Evolutionary conservation across 2,888 invertebrate species (phyloP).

Genomic region (Chelonus formosanus): DNA sequence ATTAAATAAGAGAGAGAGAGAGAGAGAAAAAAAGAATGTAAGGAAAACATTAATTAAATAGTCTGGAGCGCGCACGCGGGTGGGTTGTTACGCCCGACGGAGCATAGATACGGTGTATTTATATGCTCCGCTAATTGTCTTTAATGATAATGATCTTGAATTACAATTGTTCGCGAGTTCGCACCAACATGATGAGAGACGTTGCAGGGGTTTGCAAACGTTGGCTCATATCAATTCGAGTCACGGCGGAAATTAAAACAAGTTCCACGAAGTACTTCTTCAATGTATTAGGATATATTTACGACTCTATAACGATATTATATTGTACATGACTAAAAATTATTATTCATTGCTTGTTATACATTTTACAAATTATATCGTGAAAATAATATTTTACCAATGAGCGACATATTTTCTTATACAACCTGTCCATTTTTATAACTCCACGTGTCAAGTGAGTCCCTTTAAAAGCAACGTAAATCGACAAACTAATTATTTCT

Average conservation of each 20-base stretch:
- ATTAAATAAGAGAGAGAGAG: neutral
- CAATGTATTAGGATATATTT: conserved; percentile 3
- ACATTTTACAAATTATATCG: conserved; percentile 15
- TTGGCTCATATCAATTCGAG: conserved; percentile 32
- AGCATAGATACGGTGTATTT: conserved; percentile 62
- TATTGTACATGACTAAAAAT: conserved; percentile 11
- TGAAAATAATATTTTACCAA: conserved; percentile 5
- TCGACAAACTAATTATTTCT: too few species aligned
- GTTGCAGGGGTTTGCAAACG: conserved; percentile 24
- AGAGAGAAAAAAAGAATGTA: conserved; percentile 19
- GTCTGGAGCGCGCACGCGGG: conserved; percentile 35
- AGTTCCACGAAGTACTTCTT: conserved; percentile 26
- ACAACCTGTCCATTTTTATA: too few species aligned
- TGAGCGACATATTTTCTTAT: neutral
- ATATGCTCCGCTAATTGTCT: conserved; percentile 64
- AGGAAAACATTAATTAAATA: conserved; percentile 38
- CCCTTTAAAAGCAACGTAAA: too few species aligned
- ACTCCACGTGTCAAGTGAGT: too few species aligned
- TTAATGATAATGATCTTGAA: conserved; percentile 59
- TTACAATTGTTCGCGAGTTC: conserved; percentile 37
- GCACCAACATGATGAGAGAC: conserved; percentile 18
- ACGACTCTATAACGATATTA: conserved; percentile 13
- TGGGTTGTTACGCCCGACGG: conserved; percentile 54
- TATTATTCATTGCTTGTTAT: conserved; percentile 14
- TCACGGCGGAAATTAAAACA: conserved; percentile 37